Percentiles rank a stretch among this genome's conserved stretches.
Conservation (phyloP, 1,140 invertebrate species). For the Mylabris phalerata region DNA sequence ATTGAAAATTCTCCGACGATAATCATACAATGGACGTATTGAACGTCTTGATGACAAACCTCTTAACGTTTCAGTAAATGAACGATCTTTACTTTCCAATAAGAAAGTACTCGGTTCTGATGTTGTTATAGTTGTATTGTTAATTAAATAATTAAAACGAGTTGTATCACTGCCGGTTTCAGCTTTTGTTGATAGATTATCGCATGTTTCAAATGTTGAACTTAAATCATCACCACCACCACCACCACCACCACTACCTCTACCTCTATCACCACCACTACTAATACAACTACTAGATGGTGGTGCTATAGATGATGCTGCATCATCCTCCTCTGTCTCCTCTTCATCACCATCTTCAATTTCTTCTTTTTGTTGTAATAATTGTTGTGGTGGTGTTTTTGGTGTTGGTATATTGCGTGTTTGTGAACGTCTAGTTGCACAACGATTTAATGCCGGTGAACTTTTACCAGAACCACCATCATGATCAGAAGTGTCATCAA, state of each 20-base stretch:
- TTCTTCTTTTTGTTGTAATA: background rate
- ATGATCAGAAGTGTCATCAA: conserved; percentile 38
- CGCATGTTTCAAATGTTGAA: conserved; percentile 23
- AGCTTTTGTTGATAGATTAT: conserved; percentile 31
- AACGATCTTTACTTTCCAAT: conserved; percentile 21
- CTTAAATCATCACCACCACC: conserved; percentile 9
- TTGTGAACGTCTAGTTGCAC: conserved; percentile 35
- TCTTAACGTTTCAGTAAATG: conserved; percentile 29
- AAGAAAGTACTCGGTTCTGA: conserved; percentile 16
- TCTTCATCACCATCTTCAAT: conserved; percentile 4
- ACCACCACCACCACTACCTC: conserved; percentile 7
- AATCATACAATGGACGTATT: conserved; percentile 29
- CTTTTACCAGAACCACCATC: conserved; percentile 29
- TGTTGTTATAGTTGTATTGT: conserved; percentile 11
- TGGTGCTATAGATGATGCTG: background rate
- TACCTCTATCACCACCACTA: conserved; percentile 6
- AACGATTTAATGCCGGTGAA: conserved; percentile 33
- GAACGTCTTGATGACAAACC: conserved; percentile 30
- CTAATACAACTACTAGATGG: conserved; percentile 2
- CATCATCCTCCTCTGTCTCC: conserved; percentile 2
- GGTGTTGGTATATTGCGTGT: conserved; percentile 38
- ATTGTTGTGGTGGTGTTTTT: conserved; percentile 34
- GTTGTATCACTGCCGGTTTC: conserved; percentile 33
- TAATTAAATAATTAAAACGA: conserved; percentile 3
- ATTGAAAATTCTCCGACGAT: conserved; percentile 17